Evolutionary conservation across 2,797 vertebrate species (phyloP), one percentile per base, ranked within the genome.

Genomic region (Lepilemur ruficaudatus): DNA sequence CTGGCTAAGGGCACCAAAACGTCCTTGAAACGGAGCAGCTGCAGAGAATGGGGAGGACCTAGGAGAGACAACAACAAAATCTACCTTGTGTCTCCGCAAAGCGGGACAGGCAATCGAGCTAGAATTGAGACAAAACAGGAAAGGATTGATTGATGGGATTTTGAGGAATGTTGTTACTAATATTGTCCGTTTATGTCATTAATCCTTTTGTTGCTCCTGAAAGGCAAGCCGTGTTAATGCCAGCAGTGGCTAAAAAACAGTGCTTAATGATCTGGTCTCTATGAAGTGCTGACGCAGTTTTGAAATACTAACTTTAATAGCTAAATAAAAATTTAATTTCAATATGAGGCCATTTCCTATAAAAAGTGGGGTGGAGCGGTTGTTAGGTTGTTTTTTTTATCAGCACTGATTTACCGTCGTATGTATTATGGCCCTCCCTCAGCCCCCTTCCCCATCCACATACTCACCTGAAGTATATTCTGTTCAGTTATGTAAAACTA

Each of bases 311-410:
- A 52, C 38, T 57, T 82, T 50, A 89, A 57, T 32, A 89, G n/a
- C 43, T 91, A 89, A n/a, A 89, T 90, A 93, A 87, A 95, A 93
- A 38, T 30, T 41, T 41, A 89, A 95, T 93, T 96, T 78, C 25
- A 83, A 86, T 79, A 94, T 55, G 72, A 32, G 32, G 75, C 43
- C 73, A 41, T 30, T 72, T 95, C 76, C 81, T 38, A 72, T 30
- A 48, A 81, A 92, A 75, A 76, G 38, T 2, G 25, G 15, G 46
- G 18, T 52, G 15, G 15, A 48, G 12, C 86, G 12, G 1, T 61
- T 25, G 22, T 83, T 46, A 78, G 25, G n/a, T 30, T 61, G 18
- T 25, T 57, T 35, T 35, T 81, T 72, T 48, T 50, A 59, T 70
- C 78, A 83, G 17, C 48, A 55, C 52, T 55, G 22, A 88, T 69